Evolutionary conservation across 2,888 invertebrate species (phyloP), one percentile per base, ranked within the genome.

Genomic region (Nomada fabriciana): DNA sequence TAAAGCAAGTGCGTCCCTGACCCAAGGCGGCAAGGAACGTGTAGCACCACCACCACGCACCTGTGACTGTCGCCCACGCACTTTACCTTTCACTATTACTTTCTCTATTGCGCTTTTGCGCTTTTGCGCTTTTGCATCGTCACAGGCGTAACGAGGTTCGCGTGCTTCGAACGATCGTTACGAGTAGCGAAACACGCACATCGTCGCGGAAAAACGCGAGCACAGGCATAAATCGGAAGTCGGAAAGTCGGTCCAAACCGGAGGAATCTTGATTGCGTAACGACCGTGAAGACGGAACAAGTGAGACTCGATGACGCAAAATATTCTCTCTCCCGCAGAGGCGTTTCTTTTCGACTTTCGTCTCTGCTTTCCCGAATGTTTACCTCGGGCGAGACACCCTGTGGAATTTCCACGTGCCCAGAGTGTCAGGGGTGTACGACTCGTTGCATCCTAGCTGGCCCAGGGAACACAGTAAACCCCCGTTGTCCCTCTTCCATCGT

Each of bases 331-430:
- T 15, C 18, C 10, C 42, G n/a, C 13, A 15, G 20, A 36, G 18
- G 10, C 20, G 1, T 59, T 29, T 36, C 47, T 13, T 47, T 47
- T 47, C 47, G 47, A 47, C 47, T 13, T 29, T 15, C 18, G 15
- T 18, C 15, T 42, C 43, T 15, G 11, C 2, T 50, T 57, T 29
- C 36, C 36, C 11, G 25, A 18, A 42, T 7, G n/a, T 86, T 90
- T 92, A 93, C 93, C 93, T 93, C 82, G 86, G 73, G 20, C 89
- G 89, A 18, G 90, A 80, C 61, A 91, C 90, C 67, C 91, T 90
- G 82, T 92, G 91, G 86, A 92, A 93, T 74, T 92, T 92, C 93
- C 93, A 93, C 11, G 93, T 93, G 83, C 93, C 93, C 50, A 92
- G 71, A 3, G 92, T 93, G 77, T 93, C 92, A 1, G 93, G 91